phyloP scores from a whole-genome alignment of 1,140 invertebrate species.

The Aphis craccivora region DNA sequence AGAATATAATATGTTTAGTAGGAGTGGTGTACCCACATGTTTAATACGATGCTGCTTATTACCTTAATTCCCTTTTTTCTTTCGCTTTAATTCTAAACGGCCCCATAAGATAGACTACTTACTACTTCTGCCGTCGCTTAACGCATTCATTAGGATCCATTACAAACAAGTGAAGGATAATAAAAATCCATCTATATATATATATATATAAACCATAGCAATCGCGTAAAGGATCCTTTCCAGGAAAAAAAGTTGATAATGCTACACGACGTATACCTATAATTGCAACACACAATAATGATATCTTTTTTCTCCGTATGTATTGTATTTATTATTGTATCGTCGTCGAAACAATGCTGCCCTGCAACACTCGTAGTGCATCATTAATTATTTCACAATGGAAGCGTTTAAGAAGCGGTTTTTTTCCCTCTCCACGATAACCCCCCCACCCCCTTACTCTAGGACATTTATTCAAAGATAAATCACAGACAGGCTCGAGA shows the following conservation, averaged over 20 bases:
- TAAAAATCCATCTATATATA: neutral
- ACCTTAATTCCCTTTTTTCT: neutral
- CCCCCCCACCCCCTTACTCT: neutral
- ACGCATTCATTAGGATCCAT: neutral
- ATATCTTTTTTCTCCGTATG: neutral
- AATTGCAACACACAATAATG: neutral
- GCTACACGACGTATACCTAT: neutral
- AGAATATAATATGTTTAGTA: neutral
- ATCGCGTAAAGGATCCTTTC: neutral
- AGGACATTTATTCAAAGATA: slow-evolving; percentile 16
- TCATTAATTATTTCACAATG: slow-evolving; percentile 52
- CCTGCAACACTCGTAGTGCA: slow-evolving; percentile 15
- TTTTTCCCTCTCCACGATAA: neutral
- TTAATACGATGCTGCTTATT: neutral
- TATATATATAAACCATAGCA: neutral
- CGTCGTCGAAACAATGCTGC: slow-evolving; percentile 30
- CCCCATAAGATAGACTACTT: neutral
- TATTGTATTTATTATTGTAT: slow-evolving; percentile 23
- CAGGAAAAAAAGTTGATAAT: neutral
- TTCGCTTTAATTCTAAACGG: neutral
- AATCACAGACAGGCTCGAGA: slow-evolving; percentile 23
- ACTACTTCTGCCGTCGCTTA: neutral
- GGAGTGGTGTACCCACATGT: neutral
- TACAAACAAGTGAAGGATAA: neutral
- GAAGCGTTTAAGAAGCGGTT: slow-evolving; percentile 13